Percentiles rank a stretch among this genome's conserved stretches.
Conservation (phyloP, 2,888 invertebrate species). For the Neria commutata region DNA sequence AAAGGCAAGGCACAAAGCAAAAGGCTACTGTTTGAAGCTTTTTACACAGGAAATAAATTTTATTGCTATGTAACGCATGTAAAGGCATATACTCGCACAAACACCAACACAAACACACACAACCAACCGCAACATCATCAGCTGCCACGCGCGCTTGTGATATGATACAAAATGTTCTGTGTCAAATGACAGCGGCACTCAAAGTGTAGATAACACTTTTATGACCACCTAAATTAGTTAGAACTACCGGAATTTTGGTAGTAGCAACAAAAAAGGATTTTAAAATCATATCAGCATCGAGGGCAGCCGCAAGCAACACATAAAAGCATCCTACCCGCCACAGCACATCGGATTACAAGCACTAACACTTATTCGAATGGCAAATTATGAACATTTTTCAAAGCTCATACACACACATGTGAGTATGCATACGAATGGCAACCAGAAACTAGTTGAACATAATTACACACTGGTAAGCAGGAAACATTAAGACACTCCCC, state of each 20-base stretch:
- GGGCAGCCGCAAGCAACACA: background rate
- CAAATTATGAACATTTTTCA: conserved; percentile 4
- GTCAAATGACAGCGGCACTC: background rate
- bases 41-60: no score
- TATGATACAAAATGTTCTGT: background rate
- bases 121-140: background rate
- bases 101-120: background rate
- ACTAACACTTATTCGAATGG: conserved; percentile 1
- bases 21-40: no score
- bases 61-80: no score
- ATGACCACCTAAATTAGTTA: background rate
- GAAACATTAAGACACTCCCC: no score
- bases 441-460: no score
- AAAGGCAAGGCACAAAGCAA: background rate
- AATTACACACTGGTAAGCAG: no score
- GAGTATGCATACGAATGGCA: background rate
- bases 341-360: background rate
- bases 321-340: background rate
- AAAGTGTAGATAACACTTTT: background rate
- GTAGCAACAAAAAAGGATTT: background rate
- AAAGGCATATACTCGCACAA: no score
- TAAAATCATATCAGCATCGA: background rate
- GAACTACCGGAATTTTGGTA: background rate
- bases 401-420: background rate
- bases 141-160: no score